A percentile compares a stretch with the other conserved stretches of the same genome.
phyloP scores from a whole-genome alignment of 2,113 vertebrate genomes.

The Eurypyga helias region DNA sequence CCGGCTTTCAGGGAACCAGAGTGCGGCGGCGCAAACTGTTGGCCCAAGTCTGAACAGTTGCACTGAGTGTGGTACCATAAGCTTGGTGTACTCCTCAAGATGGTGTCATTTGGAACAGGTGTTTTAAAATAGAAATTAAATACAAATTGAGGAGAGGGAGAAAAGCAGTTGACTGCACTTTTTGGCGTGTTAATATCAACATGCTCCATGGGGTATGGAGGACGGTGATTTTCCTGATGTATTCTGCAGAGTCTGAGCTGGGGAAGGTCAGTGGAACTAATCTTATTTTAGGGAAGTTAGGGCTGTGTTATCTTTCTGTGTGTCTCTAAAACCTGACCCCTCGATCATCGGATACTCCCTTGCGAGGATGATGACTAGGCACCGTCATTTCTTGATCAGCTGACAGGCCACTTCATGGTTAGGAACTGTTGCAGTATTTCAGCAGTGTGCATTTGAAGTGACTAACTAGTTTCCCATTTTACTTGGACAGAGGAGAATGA shows the following conservation, averaged over 20 bases:
- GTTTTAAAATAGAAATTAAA: not conserved
- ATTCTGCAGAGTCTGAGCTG: not conserved
- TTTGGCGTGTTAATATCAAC: not conserved
- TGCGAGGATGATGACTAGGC: not conserved
- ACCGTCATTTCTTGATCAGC: not conserved
- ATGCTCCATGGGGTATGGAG: not conserved
- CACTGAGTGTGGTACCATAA: not conserved
- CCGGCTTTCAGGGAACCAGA: not conserved
- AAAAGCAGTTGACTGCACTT: not conserved
- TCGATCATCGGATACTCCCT: not conserved
- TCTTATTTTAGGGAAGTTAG: constrained; percentile 1
- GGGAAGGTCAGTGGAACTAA: not conserved
- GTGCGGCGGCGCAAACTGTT: not conserved
- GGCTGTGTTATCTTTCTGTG: not conserved
- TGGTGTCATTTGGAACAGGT: not conserved
- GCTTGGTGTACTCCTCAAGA: not conserved
- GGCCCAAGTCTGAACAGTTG: not conserved
- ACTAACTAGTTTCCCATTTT: not conserved
- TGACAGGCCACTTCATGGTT: not conserved
- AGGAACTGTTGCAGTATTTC: not conserved
- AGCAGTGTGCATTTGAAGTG: not conserved
- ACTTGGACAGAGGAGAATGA: constrained; percentile 91
- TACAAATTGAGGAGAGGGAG: not conserved
- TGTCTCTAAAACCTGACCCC: not conserved
- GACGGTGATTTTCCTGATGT: not conserved